Evolutionary conservation across 2,888 invertebrate species (phyloP), one percentile per base, ranked within the genome.

Genomic region (Dilophus febrilis): DNA sequence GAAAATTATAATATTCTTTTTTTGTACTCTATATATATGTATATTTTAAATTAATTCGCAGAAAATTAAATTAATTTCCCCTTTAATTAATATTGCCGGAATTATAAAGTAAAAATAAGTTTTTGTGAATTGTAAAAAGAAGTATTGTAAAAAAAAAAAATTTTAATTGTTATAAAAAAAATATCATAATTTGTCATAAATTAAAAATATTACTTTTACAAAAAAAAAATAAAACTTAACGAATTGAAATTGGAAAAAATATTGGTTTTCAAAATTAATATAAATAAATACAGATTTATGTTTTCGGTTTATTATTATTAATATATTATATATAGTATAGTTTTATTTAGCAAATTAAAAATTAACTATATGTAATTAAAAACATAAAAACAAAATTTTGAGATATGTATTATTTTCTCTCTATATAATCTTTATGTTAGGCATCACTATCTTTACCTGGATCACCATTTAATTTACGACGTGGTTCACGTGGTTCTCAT

Each of bases 391-490:
- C 31, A 34, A 34, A 34, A 19, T 34, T 34, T 34, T 34, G 34
- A 34, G 34, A 34, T 34, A 30, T 41, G n/a, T n/a, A n/a, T n/a
- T n/a, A n/a, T n/a, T n/a, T 44, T 42, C 47, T 44, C 37, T 45
- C 46, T 44, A 41, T 47, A 44, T 44, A 46, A 45, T 39, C 45
- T 35, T 13, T 35, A 26, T 14, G 19, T 55, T 77, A 94, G 92
- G 86, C 90, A 59, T 94, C 92, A 65, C 75, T 91, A 63, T 94
- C 92, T 66, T 77, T 95, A 60, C 94, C 94, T 55, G 92, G 92
- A 53, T 94, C 94, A 52, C 94, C 94, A 53, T 92, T 91, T 77
- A 87, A 87, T 69, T 71, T 83, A 54, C 80, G 92, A 46, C 77
- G 91, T 51, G 85, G 84, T 50, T 88, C 87, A 53, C 75, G 86